A percentile compares a stretch with the other conserved stretches of the same genome.
These are phyloP conservation scores for Zaprionus vittiger DNA, from an alignment of 1,140 invertebrate genomes.

Conservation along the genomic window DNA sequence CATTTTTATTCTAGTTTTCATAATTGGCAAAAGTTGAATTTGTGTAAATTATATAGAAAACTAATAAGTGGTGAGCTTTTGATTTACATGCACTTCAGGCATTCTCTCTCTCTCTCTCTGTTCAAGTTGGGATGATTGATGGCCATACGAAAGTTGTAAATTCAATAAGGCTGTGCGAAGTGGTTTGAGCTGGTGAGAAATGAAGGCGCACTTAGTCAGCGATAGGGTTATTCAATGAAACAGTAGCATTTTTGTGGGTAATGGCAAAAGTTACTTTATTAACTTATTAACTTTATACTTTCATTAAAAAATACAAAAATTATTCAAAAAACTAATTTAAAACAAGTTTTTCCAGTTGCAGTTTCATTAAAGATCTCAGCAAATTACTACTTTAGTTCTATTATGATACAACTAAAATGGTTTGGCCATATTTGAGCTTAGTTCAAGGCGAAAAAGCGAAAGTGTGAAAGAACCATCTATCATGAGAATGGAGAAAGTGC, in stretches of 20 bases:
- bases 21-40: constrained; percentile 73
- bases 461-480: constrained; percentile 25
- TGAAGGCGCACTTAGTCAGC: neutral
- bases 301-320: neutral
- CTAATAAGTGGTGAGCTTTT: constrained; percentile 70
- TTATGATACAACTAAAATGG: neutral
- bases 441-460: constrained; percentile 1
- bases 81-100: constrained; percentile 47
- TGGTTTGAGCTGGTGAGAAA: neutral
- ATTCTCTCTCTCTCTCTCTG: neutral
- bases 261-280: constrained; percentile 14
- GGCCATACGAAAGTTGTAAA: constrained; percentile 17
- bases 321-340: neutral
- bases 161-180: constrained; percentile 19
- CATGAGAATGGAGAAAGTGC: constrained; percentile 39
- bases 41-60: constrained; percentile 71
- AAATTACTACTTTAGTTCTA: neutral
- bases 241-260: neutral
- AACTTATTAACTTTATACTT: neutral
- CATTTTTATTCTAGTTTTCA: constrained; percentile 77
- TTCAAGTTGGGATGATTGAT: constrained; percentile 37
- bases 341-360: neutral
- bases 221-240: neutral
- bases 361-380: neutral
- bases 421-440: neutral